Evolutionary conservation across 1,140 invertebrate genomes (phyloP), one percentile per base, ranked within the genome.

Genomic region (Chrysoperla carnea): DNA sequence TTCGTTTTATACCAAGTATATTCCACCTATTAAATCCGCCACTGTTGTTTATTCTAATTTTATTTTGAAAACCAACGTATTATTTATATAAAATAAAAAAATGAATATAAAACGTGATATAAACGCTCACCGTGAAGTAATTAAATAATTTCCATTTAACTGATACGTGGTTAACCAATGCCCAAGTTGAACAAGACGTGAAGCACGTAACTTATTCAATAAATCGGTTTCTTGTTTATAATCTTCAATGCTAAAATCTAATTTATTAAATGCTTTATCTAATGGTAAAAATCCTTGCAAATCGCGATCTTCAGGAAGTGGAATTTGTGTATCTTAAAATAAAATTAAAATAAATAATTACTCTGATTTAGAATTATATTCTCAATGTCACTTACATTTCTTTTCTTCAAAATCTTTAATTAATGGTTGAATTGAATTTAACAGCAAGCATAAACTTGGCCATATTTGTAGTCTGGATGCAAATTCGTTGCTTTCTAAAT

Each of bases 271-370:
- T 35, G 64, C 66, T 29, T 64, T 65, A 48, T 79, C 71, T 8
- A 88, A 62, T 1, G 82, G 83, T 46, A 81, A 58, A 60, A 87
- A 89, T 14, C 83, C 81, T 55, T 84, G 72, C 13, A 88, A 59
- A 54, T 84, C 78, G 54, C 72, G 73, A 57, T 89, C 84, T 63
- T 87, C 83, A 23, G 78, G 75, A 39, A 89, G 61, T 28, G 84
- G 80, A 36, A 76, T 62, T 46, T 68, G 66, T 36, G 55, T 62
- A 66, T 76, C 81, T 84, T 52, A 41, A 64, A 67, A 52, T 45
- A 50, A 62, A 55, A 33, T 4, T 33, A 33, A 13, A 41, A 41
- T 29, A 41, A 9, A 27, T 3, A 11, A 35, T 14, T 33, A n/a
- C 12, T 14, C 40, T 55, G 50, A 11, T 36, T 15, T 23, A 38